These are phyloP conservation scores for Sitophilus oryzae DNA, from an alignment of 1,140 invertebrate genomes.

Conservation along the genomic window DNA sequence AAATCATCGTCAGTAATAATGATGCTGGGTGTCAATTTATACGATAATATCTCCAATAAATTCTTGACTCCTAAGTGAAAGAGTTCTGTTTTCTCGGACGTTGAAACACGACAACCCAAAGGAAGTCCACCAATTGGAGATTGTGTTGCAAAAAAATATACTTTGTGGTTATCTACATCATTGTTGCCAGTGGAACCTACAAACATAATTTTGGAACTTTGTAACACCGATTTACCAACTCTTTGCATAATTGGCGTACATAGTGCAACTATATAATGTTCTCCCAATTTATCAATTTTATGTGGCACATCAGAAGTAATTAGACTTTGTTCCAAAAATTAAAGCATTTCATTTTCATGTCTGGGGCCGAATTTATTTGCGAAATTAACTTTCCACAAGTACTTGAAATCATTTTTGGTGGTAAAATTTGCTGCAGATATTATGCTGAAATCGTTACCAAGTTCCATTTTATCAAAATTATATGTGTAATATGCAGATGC, in stretches of 20 bases:
- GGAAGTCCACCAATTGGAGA: slow-evolving; percentile 10
- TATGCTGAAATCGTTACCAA: neutral
- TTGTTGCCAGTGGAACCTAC: slow-evolving; percentile 16
- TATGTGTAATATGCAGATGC: slow-evolving; percentile 1
- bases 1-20: slow-evolving; percentile 10
- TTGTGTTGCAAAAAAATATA: slow-evolving; percentile 13
- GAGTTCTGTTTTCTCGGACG: neutral
- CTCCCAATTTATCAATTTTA: slow-evolving; percentile 1
- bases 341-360: neutral
- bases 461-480: slow-evolving; percentile 7
- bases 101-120: slow-evolving; percentile 6
- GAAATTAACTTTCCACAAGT: slow-evolving; percentile 7
- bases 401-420: slow-evolving; percentile 6
- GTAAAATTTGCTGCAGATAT: slow-evolving; percentile 1
- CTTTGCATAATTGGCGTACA: slow-evolving; percentile 17
- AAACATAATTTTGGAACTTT: slow-evolving; percentile 14
- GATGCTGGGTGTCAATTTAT: slow-evolving; percentile 1
- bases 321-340: neutral
- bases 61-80: slow-evolving; percentile 6
- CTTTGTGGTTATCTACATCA: slow-evolving; percentile 15
- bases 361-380: slow-evolving; percentile 1
- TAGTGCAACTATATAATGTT: slow-evolving; percentile 11
- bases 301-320: neutral
- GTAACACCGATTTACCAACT: slow-evolving; percentile 3
- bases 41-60: slow-evolving; percentile 4